Base-by-base conservation (phyloP, 2,888 invertebrate species). In the Hyppa rectilinea region DNA sequence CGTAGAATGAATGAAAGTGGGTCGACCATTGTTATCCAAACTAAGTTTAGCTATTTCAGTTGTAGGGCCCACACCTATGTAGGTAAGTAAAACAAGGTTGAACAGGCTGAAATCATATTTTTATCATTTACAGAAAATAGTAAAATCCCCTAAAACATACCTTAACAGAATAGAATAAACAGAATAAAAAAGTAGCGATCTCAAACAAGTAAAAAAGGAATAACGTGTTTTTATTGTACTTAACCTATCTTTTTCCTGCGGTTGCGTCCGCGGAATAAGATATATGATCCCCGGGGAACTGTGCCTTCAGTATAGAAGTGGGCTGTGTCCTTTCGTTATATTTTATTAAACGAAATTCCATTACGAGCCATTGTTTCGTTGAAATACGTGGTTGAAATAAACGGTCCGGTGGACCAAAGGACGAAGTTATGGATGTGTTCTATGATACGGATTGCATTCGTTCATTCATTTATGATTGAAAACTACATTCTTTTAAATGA, bases 11-110 rank as follows among this genome's bases (percentile, higher is more conserved):
- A 83, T 67, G 68, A 23, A 85, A 85, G 52, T 84, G 64, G 84
- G 84, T 78, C 85, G 78, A 53, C 78, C 78, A 77, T 83, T 84
- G 82, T 85, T 83, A 75, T 71, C 71, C 65, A 77, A 82, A 80
- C 72, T 82, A 56, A 83, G 80, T 84, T 84, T 66, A 73, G 73
- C 76, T 82, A 76, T 80, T 78, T 76, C 64, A 75, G 70, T 65
- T 64, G 55, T 75, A 75, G 40, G 36, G 67, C 52, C 49, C 36
- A 49, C 55, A 61, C 40, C 36, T 80, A 75, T 40, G 10, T 49
- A 50, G n/a, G 4, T 61, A n/a, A n/a, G 29, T 53, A 47, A 43
- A 71, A 58, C 20, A 56, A 72, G 59, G 29, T 59, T 49, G 26
- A 36, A 43, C 17, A n/a, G 43, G 45, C n/a, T 55, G 40, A 60